Evolutionary conservation across 92 coral and sea anemone genomes (phyloP).

Genomic region (Pocillopora grandis): DNA sequence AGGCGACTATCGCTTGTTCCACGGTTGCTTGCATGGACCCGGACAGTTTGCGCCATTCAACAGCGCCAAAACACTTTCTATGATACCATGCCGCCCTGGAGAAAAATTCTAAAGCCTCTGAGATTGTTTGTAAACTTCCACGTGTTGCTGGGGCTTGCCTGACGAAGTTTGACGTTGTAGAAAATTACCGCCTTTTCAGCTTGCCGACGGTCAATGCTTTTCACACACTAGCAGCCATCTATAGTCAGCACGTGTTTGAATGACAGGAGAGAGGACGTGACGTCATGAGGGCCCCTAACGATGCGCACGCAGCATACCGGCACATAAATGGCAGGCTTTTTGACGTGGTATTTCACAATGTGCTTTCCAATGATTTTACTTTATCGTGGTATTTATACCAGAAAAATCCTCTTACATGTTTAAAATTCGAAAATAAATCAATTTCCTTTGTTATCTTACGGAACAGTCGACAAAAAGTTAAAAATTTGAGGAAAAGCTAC

Average conservation of each 20-base stretch:
- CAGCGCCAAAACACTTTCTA: slow-evolving; percentile 59
- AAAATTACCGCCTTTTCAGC: slow-evolving; percentile 82
- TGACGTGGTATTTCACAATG: background rate
- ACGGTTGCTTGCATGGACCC: slow-evolving; percentile 81
- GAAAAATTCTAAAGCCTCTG: slow-evolving; percentile 60
- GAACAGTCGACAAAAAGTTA: background rate
- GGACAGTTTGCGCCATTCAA: slow-evolving; percentile 81
- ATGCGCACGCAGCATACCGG: slow-evolving; percentile 70
- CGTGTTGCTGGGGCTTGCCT: slow-evolving; percentile 71
- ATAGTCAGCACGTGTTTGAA: slow-evolving; percentile 98
- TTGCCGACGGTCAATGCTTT: slow-evolving; percentile 74
- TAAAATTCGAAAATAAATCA: background rate
- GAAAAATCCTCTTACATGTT: background rate
- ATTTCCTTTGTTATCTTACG: no score
- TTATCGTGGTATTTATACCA: background rate
- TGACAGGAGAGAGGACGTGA: slow-evolving; percentile 88
- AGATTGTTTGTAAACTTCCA: slow-evolving; percentile 72
- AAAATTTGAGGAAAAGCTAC: background rate
- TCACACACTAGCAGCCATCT: slow-evolving; percentile 86
- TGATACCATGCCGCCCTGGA: slow-evolving; percentile 77
- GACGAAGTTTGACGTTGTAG: slow-evolving; percentile 66
- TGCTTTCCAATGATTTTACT: background rate
- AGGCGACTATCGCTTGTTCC: slow-evolving; percentile 66
- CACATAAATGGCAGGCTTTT: slow-evolving; percentile 7
- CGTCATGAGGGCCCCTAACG: slow-evolving; percentile 61